Base-by-base conservation (phyloP, 2,888 invertebrate genomes). In the Argyresthia albistria region DNA sequence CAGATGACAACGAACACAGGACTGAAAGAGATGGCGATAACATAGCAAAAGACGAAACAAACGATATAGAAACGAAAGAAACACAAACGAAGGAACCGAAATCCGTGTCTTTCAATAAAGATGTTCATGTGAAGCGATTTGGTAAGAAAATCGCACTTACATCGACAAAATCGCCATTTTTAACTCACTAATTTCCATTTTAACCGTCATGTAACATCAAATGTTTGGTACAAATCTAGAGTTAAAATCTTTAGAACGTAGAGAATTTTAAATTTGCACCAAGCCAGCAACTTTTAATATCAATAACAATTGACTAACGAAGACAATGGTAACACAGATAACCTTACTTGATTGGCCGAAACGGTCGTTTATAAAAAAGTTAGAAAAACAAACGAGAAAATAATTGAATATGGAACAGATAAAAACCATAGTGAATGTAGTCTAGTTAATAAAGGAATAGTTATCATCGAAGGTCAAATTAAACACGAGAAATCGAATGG, bases 61-160 rank as follows among this genome's bases (percentile, higher is more conserved):
- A 61, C 60, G 61, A 63, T 59, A 65, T 58, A 58, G 80, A 73
- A 68, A 66, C 74, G 73, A 83, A 83, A 76, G 81, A 88, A 78
- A 70, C 81, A 66, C 81, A 80, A 78, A 77, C 77, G 65, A 73
- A 71, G 59, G 80, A 88, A 76, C 76, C 82, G 71, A 80, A 93
- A 91, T 80, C 93, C 89, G 95, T 95, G 69, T 95, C 95, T 78
- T 95, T 95, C 90, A 95, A 95, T 90, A 91, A 94, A 82, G 95
- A 95, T 90, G 95, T 95, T 70, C 95, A 95, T 89, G 93, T 95
- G 75, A 95, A 95, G 86, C 90, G 95, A 89, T 95, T 95, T 88
- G 94, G 95, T 94, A 91, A 91, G 92, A 35, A 25, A 7, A 43
- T 45, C 52, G 46, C 39, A n/a, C 9, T 6, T 39, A 11, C 39